These are phyloP conservation scores for Zosterops hypoxanthus DNA, from an alignment of 2,113 vertebrate genomes.

Conservation along the genomic window DNA sequence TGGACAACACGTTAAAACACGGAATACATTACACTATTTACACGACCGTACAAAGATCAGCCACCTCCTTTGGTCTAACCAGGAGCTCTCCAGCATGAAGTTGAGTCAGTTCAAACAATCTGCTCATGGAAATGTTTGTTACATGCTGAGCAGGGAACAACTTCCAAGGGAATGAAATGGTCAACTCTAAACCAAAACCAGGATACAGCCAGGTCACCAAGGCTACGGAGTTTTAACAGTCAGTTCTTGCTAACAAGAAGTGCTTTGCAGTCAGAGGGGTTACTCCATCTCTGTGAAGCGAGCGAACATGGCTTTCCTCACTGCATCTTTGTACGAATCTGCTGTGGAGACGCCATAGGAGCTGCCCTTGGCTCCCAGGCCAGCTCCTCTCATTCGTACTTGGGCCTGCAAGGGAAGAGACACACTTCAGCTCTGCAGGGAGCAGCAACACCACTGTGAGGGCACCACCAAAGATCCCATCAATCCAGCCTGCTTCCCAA, in stretches of 20 bases:
- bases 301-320: constrained; percentile 98
- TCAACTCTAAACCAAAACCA: constrained; percentile 55
- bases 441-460: rapidly evolving
- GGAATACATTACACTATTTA: constrained; percentile 75
- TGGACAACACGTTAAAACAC: constrained; percentile 51
- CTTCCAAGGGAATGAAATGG: constrained; percentile 61
- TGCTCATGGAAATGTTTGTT: constrained; percentile 32
- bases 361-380: constrained; percentile 93
- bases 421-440: rapidly evolving
- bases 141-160: constrained; percentile 19
- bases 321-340: constrained; percentile 95
- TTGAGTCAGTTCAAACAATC: background rate
- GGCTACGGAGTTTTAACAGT: constrained; percentile 53
- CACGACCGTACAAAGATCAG: constrained; percentile 57
- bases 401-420: constrained; percentile 82
- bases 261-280: background rate
- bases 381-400: constrained; percentile 91
- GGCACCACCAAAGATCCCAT: too few species aligned
- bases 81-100: constrained; percentile 58
- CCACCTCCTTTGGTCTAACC: constrained; percentile 41
- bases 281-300: constrained; percentile 97
- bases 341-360: constrained; percentile 90
- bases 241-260: constrained; percentile 12
- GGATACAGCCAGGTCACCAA: constrained; percentile 54
- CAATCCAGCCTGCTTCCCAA: background rate